Base-by-base conservation (phyloP, 2,888 invertebrate species). In the Machimus rusticus region DNA sequence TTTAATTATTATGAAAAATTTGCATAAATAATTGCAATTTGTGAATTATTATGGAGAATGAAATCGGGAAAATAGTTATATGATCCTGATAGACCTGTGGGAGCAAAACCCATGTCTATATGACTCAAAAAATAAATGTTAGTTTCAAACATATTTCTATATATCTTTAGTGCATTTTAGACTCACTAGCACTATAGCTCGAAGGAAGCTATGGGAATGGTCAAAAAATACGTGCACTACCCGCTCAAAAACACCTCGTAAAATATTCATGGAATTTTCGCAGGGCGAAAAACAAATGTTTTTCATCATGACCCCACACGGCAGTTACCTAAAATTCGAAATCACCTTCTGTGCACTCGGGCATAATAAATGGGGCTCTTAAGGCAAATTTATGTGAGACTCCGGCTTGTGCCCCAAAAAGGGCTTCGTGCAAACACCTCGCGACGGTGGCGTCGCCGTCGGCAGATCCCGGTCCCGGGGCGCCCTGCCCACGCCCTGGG, bases 381-480 rank as follows among this genome's bases (percentile, higher is more conserved):
- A 79, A 46, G 31, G 28, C n/a, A 79, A 79, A 79, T 79, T 46
- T 79, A 79, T 79, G 79, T 79, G 79, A 16, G 79, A 46, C 51
- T 51, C 28, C 51, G 16, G 55, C 23, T 46, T 78, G 28, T 79
- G 14, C 51, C 51, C 46, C 23, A 51, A 46, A 28, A 43, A 23
- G 28, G 66, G 66, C 23, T 19, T 14, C 28, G 5, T 12, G 9
- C 66, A 66, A 19, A 19, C 66, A 28, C 28, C 8, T 66, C 28
- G 66, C 51, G 16, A 9, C 4, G 37, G 19, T 9, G 77, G 78
- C 19, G 23, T n/a, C 66, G 23, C 12, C n/a, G 66, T 55, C 43
- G 4, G 14, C 43, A 46, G 19, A n/a, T 19, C 51, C n/a, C n/a
- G 5, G 16, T 51, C 16, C 51, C 23, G 19, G 19, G 19, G 19